These are phyloP conservation scores for Poeciliopsis occidentalis DNA, from an alignment of 2,113 vertebrate species.

Conservation along the genomic window DNA sequence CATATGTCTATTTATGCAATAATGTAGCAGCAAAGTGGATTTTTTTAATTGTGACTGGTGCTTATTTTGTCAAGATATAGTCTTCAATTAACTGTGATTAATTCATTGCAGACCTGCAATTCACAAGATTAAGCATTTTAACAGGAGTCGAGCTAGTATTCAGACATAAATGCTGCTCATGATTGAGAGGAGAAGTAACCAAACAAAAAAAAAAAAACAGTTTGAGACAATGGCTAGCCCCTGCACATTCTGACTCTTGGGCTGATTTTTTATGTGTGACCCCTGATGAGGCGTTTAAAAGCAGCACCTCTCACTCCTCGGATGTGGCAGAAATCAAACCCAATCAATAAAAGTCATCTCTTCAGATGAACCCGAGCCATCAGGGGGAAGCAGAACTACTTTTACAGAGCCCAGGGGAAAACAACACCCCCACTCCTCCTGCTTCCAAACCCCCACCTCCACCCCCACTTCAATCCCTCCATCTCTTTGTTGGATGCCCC, in stretches of 20 bases:
- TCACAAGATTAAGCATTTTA: too few relatives aligned
- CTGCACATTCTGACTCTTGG: background rate
- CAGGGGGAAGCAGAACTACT: constrained; percentile 58
- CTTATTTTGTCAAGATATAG: too few relatives aligned
- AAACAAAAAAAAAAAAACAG: background rate
- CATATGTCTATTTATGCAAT: too few relatives aligned
- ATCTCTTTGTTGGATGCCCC: constrained; percentile 52
- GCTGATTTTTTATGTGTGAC: background rate
- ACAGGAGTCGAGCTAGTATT: too few relatives aligned
- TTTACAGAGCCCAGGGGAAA: constrained; percentile 67
- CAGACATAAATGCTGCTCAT: too few relatives aligned
- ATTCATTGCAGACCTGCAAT: too few relatives aligned
- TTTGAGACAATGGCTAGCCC: background rate
- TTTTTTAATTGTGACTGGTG: too few relatives aligned
- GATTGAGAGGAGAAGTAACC: too few relatives aligned
- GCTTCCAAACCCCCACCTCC: constrained; percentile 23
- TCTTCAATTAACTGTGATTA: too few relatives aligned
- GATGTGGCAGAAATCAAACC: constrained; percentile 70
- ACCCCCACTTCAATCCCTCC: constrained; percentile 36
- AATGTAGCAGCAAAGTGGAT: too few relatives aligned
- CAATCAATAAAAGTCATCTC: constrained; percentile 77
- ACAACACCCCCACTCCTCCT: constrained; percentile 18
- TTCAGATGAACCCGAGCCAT: constrained; percentile 68
- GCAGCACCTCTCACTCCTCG: constrained; percentile 10
- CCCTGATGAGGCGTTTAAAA: constrained; percentile 35